Conservation (phyloP, 2,113 vertebrate genomes). For the Sula dactylatra region DNA sequence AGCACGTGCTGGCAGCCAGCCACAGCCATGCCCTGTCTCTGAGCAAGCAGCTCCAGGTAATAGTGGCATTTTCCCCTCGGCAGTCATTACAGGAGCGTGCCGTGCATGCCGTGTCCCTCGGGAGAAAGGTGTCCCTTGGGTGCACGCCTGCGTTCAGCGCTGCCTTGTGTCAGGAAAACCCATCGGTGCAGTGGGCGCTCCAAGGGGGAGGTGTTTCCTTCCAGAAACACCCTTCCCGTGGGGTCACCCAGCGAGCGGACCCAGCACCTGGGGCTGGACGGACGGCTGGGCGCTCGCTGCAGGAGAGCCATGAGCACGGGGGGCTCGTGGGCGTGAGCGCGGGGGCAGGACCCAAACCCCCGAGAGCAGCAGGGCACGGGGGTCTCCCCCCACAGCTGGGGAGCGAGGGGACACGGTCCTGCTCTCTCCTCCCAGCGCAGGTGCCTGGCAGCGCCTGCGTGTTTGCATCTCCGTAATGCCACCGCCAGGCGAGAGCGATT, state of each 20-base stretch:
- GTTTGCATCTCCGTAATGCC: neutral
- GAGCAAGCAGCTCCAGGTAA: neutral
- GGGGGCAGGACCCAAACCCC: neutral
- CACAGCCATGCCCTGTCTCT: neutral
- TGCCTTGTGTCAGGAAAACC: neutral
- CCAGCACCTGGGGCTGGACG: neutral
- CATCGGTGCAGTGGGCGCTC: accelerated
- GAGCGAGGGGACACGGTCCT: neutral
- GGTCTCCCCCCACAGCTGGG: neutral
- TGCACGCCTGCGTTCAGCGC: accelerated
- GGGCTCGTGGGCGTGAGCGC: accelerated
- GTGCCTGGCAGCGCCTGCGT: neutral
- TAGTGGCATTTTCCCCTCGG: neutral
- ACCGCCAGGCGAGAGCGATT: neutral
- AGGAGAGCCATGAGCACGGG: neutral
- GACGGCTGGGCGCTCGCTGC: neutral
- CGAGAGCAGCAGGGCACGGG: neutral
- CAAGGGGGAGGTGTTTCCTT: neutral
- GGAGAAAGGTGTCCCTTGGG: neutral
- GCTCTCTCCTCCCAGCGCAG: neutral
- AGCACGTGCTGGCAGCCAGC: neutral
- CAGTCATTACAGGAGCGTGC: neutral
- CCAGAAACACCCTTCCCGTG: neutral
- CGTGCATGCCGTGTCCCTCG: neutral
- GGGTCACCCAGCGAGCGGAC: neutral